Evolutionary conservation across 2,888 invertebrate genomes (phyloP).

Genomic region (Melinaea marsaeus): DNA sequence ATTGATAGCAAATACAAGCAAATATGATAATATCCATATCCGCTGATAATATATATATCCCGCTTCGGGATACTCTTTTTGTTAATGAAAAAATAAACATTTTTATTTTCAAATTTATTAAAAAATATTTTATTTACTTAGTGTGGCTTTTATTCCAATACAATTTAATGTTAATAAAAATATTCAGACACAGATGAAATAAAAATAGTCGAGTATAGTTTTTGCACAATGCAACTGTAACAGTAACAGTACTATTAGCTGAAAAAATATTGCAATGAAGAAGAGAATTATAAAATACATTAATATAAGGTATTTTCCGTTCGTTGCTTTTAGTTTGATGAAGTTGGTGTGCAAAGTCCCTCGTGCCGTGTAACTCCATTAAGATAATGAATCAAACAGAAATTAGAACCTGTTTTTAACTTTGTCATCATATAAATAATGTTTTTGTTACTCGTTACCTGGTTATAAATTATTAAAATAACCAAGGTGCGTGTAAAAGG

Average conservation of each 20-base stretch:
- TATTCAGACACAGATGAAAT: no score
- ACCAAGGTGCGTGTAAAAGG: no score
- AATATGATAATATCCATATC: no score
- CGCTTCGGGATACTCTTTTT: no score
- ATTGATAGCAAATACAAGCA: no score
- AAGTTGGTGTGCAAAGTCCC: slow-evolving; percentile 65
- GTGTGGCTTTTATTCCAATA: no score
- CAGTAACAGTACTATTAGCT: not conserved
- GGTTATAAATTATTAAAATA: not conserved
- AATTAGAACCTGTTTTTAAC: slow-evolving; percentile 72
- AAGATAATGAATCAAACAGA: slow-evolving; percentile 67
- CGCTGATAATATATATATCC: no score
- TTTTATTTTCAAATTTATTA: no score
- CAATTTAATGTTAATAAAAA: no score
- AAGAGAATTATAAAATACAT: slow-evolving; percentile 52
- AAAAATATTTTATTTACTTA: no score
- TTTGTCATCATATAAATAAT: slow-evolving; percentile 62
- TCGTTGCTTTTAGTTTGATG: slow-evolving; percentile 53
- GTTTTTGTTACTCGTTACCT: slow-evolving; percentile 48
- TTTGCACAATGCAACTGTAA: not conserved
- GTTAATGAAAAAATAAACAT: no score
- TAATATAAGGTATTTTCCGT: slow-evolving; percentile 71
- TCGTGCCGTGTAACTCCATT: slow-evolving; percentile 72
- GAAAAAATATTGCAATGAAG: slow-evolving; percentile 1
- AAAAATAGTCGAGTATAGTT: not conserved